Evolutionary conservation across 1,140 invertebrate genomes (phyloP).

Genomic region (Lerema accius): DNA sequence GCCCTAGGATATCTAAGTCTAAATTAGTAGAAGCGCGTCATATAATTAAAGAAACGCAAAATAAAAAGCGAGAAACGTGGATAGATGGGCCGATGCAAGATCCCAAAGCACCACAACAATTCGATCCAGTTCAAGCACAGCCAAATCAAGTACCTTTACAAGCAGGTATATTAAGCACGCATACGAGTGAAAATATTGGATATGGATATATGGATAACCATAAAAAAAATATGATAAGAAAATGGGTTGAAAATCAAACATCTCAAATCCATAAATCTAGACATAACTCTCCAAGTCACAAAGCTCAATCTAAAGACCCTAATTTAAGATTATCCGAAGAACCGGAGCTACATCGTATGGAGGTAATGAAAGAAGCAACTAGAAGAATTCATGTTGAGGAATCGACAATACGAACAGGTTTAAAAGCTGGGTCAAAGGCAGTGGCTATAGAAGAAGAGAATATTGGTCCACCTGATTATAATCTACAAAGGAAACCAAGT

Average conservation of each 20-base stretch:
- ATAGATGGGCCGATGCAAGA: conserved; percentile 92
- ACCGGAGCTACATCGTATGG: conserved; percentile 76
- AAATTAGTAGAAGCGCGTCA: conserved; percentile 91
- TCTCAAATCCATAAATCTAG: conserved; percentile 87
- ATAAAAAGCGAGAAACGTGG: conserved; percentile 94
- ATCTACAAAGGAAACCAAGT: conserved; percentile 47
- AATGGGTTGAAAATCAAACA: conserved; percentile 96
- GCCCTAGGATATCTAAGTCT: conserved; percentile 93
- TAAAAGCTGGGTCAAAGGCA: conserved; percentile 80
- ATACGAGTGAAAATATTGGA: conserved; percentile 77
- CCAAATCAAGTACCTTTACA: conserved; percentile 68
- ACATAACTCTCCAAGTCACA: conserved; percentile 73
- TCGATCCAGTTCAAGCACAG: conserved; percentile 62
- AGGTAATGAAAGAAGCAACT: conserved; percentile 79
- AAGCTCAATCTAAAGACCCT: conserved; percentile 83
- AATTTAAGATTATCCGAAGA: conserved; percentile 85
- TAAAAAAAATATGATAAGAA: conserved; percentile 95
- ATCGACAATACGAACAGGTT: conserved; percentile 83
- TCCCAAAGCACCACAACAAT: conserved; percentile 68
- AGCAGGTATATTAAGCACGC: conserved; percentile 75
- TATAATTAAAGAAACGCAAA: conserved; percentile 89
- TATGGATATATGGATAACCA: conserved; percentile 96
- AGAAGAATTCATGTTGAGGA: conserved; percentile 83
- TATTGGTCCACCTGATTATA: conserved; percentile 54
- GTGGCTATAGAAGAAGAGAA: conserved; percentile 81